These are phyloP conservation scores for Onthophagus taurus DNA, from an alignment of 1,140 invertebrate species.

Conservation along the genomic window DNA sequence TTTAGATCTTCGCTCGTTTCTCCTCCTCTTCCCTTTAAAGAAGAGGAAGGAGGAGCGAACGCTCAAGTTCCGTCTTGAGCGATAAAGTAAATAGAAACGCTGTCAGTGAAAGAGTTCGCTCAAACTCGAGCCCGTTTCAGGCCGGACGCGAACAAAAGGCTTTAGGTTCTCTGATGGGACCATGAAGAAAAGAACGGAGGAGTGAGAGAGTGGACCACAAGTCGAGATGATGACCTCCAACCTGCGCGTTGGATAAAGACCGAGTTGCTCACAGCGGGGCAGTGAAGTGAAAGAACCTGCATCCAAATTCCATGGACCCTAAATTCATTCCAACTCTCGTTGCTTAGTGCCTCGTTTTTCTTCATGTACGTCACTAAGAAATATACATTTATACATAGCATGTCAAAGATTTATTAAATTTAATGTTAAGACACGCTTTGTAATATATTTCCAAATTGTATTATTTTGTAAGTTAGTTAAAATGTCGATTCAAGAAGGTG, in stretches of 20 bases:
- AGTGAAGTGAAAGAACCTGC: slow-evolving; percentile 25
- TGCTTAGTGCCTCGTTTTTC: background rate
- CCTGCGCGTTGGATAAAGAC: slow-evolving; percentile 7
- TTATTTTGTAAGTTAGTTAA: too few relatives aligned
- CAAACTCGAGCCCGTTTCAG: too few relatives aligned
- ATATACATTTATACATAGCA: too few relatives aligned
- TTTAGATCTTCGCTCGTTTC: too few relatives aligned
- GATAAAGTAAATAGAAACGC: slow-evolving; percentile 26
- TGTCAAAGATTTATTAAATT: too few relatives aligned
- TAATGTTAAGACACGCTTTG: too few relatives aligned
- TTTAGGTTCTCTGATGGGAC: too few relatives aligned
- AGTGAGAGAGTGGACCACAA: slow-evolving; percentile 1
- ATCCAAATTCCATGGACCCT: slow-evolving; percentile 28
- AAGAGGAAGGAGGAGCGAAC: slow-evolving; percentile 19
- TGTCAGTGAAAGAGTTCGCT: slow-evolving; percentile 12
- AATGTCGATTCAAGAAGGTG: too few relatives aligned
- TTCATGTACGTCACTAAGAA: too few relatives aligned
- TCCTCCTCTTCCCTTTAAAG: too few relatives aligned
- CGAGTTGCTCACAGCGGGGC: slow-evolving; percentile 11
- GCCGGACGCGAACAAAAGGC: slow-evolving; percentile 12
- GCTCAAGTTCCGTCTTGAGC: slow-evolving; percentile 18
- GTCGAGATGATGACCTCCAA: slow-evolving; percentile 12
- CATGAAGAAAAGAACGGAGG: too few relatives aligned
- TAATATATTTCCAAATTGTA: too few relatives aligned
- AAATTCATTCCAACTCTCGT: slow-evolving; percentile 15